Base-by-base conservation (phyloP, 2,797 vertebrate species). In the Sternotherus odoratus region DNA sequence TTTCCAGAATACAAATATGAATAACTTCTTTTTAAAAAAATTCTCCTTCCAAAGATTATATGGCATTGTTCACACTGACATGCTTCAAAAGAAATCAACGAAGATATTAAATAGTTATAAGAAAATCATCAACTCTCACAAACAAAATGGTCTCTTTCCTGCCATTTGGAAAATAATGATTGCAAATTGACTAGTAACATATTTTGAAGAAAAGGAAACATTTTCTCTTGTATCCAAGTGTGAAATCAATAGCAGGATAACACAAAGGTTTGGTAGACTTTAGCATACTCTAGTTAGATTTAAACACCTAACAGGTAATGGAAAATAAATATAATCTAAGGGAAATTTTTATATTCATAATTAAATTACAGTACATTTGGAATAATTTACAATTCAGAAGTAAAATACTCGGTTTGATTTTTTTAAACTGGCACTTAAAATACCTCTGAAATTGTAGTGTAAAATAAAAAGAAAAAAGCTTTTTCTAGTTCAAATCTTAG, bases 81-180 rank as follows among this genome's bases (percentile, higher is more conserved):
- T 86, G 63, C 60, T 51, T 66, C 17, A 43, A 30, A 83, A 79
- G 54, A 80, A 85, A 63, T 78, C 83, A 93, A 96, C 83, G 96
- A 96, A 96, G 91, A 82, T 49, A 26, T 46, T 26, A 50, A 66
- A 33, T 75, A 63, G 79, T 89, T 84, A 50, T 77, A 49, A 63
- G 54, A 80, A 86, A 79, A 51, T 88, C 49, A 33, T 94, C 74
- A 60, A 87, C 74, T 79, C 90, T 88, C 90, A 48, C 80, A 90
- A 75, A 95, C 96, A 97, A 97, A 96, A 97, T 94, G 93, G 77
- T 93, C 86, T 82, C 91, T 92, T 77, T 66, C 83, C 77, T 84
- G 23, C 5, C 4, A 86, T 77, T 50, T 33, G 43, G 36, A 53
- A 6, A 6, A 28, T 26, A 63, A 83, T 87, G 84, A 69, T 57